These are phyloP conservation scores for Microplitis demolitor DNA, from an alignment of 1,140 invertebrate genomes.

Conservation along the genomic window DNA sequence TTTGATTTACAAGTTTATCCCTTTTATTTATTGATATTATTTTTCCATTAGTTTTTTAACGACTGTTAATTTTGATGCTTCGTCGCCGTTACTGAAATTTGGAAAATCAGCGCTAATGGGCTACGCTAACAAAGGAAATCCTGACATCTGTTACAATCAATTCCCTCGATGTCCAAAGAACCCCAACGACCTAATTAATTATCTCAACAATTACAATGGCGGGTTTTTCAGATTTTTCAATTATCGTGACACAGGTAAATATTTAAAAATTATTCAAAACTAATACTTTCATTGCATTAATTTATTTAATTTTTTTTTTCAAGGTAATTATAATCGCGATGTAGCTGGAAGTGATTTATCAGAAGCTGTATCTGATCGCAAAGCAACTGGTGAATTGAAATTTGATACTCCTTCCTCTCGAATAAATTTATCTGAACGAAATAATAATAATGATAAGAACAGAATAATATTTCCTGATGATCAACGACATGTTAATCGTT, in stretches of 20 bases:
- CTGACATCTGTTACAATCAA: slow-evolving; percentile 66
- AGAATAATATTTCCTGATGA: slow-evolving; percentile 40
- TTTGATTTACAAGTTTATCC: slow-evolving; percentile 4
- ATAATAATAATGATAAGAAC: slow-evolving; percentile 15
- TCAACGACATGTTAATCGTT: slow-evolving; percentile 17
- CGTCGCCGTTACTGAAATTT: slow-evolving; percentile 71
- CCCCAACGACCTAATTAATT: slow-evolving; percentile 72
- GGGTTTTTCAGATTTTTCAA: slow-evolving; percentile 82
- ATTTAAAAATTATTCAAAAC: not conserved
- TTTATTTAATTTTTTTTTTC: not conserved
- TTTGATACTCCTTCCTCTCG: slow-evolving; percentile 24
- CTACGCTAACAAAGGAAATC: slow-evolving; percentile 67
- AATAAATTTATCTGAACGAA: not conserved
- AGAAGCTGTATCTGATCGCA: slow-evolving; percentile 24
- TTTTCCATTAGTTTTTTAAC: slow-evolving; percentile 22
- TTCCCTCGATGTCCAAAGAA: slow-evolving; percentile 77
- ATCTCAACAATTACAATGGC: slow-evolving; percentile 84
- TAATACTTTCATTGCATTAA: not conserved
- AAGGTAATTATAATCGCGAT: slow-evolving; percentile 14
- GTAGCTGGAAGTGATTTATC: not conserved
- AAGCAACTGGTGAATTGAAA: slow-evolving; percentile 30
- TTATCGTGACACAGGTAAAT: slow-evolving; percentile 15
- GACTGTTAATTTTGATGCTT: slow-evolving; percentile 40
- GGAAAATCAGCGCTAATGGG: slow-evolving; percentile 75
- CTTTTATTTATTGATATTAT: slow-evolving; percentile 30